These are phyloP conservation scores for Neria commutata DNA, from an alignment of 2,888 invertebrate genomes.

Conservation along the genomic window DNA sequence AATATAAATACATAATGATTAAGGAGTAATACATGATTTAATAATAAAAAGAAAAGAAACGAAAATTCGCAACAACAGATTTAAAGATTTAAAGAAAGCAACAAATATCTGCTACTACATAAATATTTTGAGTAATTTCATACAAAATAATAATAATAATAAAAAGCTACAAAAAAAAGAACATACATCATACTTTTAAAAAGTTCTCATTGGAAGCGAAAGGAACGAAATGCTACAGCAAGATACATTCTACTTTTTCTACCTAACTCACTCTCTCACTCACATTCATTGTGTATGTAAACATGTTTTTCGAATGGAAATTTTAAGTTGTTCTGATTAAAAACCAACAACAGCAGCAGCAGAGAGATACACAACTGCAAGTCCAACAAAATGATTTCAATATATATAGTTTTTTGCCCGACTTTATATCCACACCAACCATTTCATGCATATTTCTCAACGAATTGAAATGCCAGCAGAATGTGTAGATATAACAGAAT, in stretches of 20 bases:
- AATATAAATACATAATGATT: constrained; percentile 47
- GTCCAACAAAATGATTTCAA: too few relatives aligned
- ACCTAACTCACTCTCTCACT: background rate
- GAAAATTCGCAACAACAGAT: constrained; percentile 32
- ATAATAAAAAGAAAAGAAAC: constrained; percentile 37
- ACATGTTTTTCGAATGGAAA: too few relatives aligned
- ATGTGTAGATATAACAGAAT: too few relatives aligned
- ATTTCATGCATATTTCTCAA: too few relatives aligned
- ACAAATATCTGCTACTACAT: constrained; percentile 50
- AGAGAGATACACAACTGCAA: too few relatives aligned
- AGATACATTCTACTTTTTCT: too few relatives aligned
- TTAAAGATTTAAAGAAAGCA: constrained; percentile 37
- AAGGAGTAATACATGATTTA: constrained; percentile 49
- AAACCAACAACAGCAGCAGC: too few relatives aligned
- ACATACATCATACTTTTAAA: constrained; percentile 28
- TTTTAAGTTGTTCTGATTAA: too few relatives aligned
- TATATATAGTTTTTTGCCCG: too few relatives aligned
- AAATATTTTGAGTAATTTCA: constrained; percentile 51
- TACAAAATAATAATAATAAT: constrained; percentile 44
- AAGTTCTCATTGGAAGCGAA: constrained; percentile 31
- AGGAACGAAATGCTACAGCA: constrained; percentile 18
- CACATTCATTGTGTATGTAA: background rate
- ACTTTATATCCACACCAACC: too few relatives aligned
- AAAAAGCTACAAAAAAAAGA: constrained; percentile 20
- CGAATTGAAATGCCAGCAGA: too few relatives aligned